phyloP scores from a whole-genome alignment of 2,797 vertebrate genomes.

The Sciurus carolinensis region DNA sequence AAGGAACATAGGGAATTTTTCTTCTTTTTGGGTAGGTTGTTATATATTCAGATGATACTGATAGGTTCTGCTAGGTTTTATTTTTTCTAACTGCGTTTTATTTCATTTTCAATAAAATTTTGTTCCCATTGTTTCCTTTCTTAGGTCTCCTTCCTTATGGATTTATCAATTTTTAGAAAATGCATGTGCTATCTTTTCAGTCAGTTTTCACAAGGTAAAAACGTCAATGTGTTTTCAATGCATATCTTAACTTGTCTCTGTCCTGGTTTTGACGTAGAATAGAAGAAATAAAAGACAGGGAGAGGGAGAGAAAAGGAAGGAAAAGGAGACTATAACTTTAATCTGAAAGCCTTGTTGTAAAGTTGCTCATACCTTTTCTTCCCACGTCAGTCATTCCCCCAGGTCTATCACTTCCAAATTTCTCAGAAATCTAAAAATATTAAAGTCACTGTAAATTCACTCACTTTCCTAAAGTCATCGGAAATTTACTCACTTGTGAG shows the following conservation, averaged over 20 bases:
- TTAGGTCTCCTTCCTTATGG: background rate
- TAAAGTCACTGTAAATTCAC: too few species aligned
- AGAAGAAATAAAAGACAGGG: too few species aligned
- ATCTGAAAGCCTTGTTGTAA: too few species aligned
- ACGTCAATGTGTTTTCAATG: background rate
- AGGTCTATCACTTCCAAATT: too few species aligned
- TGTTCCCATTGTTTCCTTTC: background rate
- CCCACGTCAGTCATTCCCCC: too few species aligned
- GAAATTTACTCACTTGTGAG: too few species aligned
- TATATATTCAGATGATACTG: background rate
- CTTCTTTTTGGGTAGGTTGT: background rate
- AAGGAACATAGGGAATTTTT: background rate
- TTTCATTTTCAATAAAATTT: background rate
- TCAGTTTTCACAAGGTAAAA: slow-evolving; percentile 4
- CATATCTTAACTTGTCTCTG: background rate
- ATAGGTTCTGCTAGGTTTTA: background rate
- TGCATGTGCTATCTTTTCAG: background rate
- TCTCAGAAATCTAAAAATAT: too few species aligned
- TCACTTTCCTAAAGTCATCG: too few species aligned
- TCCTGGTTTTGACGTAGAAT: background rate
- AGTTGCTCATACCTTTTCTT: too few species aligned
- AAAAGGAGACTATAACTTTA: too few species aligned
- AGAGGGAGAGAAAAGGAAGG: too few species aligned
- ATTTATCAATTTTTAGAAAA: slow-evolving; percentile 35
- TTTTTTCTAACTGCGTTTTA: background rate